These are phyloP conservation scores for Eubasilissa splendida DNA, from an alignment of 2,888 invertebrate genomes.

Conservation along the genomic window DNA sequence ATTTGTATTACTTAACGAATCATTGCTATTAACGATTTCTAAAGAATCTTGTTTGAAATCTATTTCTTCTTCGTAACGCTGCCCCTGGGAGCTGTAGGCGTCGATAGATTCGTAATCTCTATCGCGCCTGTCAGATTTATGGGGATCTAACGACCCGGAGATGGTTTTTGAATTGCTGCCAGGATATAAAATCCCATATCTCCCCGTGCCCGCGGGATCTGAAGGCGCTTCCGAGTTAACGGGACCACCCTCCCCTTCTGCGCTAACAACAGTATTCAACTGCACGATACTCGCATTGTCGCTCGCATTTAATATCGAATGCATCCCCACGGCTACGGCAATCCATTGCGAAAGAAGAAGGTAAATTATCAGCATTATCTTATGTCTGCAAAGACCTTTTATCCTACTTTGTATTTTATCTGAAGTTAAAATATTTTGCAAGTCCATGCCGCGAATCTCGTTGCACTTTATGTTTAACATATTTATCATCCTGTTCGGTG, in stretches of 20 bases:
- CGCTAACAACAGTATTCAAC: not conserved
- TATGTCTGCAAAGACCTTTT: conserved; percentile 29
- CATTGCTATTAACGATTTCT: not conserved
- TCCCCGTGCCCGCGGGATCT: not conserved
- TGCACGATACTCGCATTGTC: not conserved
- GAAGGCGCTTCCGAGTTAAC: not conserved
- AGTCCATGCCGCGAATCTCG: not conserved
- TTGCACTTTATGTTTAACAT: not conserved
- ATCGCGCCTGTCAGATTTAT: not conserved
- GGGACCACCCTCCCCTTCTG: not conserved
- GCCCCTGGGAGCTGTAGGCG: not conserved
- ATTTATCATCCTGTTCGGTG: conserved; percentile 10
- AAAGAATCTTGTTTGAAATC: not conserved
- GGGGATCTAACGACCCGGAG: not conserved
- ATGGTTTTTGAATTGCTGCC: conserved; percentile 1
- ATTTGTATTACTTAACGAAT: not conserved
- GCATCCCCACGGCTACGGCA: conserved; percentile 42
- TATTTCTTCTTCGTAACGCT: conserved; percentile 39
- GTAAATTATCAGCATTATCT: conserved; percentile 42
- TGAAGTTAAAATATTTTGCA: not conserved
- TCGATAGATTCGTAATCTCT: not conserved
- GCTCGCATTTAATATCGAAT: conserved; percentile 22
- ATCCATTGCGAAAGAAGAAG: conserved; percentile 52
- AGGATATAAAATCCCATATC: not conserved
- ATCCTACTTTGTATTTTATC: conserved; percentile 23